Evolutionary conservation across 2,888 invertebrate genomes (phyloP).

Genomic region (Caenorhabditis sulstoni): DNA sequence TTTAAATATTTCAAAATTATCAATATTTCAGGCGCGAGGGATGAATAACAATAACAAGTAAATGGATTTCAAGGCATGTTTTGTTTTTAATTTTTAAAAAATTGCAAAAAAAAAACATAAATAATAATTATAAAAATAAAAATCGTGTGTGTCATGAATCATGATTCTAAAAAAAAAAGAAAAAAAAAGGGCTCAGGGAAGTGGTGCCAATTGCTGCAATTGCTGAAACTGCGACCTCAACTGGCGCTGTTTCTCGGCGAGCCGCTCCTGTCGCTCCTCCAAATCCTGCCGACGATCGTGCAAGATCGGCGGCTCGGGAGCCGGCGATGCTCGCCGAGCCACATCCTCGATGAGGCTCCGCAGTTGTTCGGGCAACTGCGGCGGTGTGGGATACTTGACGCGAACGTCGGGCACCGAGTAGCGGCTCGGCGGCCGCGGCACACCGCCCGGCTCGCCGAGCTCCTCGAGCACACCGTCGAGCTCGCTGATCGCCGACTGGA

Average conservation of each 20-base stretch:
- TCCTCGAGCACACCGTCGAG: slow-evolving; percentile 58
- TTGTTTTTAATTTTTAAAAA: no score
- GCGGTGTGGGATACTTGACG: slow-evolving; percentile 63
- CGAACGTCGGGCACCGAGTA: slow-evolving; percentile 71
- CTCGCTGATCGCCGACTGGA: slow-evolving; percentile 39
- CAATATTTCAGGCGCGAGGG: no score
- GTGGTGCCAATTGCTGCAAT: slow-evolving; percentile 66
- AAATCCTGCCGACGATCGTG: slow-evolving; percentile 63
- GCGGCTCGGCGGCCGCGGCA: slow-evolving; percentile 71
- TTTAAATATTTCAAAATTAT: no score
- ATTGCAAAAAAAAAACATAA: no score
- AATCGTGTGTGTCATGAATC: neutral
- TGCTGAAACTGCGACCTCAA: slow-evolving; percentile 71
- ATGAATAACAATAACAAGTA: no score
- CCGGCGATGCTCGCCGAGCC: slow-evolving; percentile 60
- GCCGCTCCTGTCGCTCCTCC: slow-evolving; percentile 69
- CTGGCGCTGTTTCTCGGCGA: slow-evolving; percentile 74
- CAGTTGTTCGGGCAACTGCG: slow-evolving; percentile 66
- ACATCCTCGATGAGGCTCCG: slow-evolving; percentile 63
- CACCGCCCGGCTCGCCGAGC: slow-evolving; percentile 56
- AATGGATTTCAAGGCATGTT: no score
- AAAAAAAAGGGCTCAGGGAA: slow-evolving; percentile 17
- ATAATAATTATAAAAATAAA: neutral
- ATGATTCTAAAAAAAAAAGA: neutral
- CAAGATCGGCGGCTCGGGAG: slow-evolving; percentile 40